Percentiles rank a stretch among this genome's conserved stretches.
Conservation (phyloP, 2,113 vertebrate genomes). For the Gadus macrocephalus region DNA sequence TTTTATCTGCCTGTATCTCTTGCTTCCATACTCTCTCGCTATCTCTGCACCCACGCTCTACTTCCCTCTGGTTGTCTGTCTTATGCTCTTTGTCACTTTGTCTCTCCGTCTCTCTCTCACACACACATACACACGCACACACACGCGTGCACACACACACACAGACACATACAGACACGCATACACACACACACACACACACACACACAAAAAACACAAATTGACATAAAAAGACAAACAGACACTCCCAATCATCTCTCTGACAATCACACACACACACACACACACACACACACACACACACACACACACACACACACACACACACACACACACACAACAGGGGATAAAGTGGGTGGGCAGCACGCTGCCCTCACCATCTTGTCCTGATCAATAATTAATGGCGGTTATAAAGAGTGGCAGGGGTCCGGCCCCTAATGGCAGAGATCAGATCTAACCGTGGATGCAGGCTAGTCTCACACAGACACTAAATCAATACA, state of each 20-base stretch:
- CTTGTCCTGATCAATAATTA: slow-evolving; percentile 33
- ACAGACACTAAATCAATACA: too few species aligned
- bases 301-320: background rate
- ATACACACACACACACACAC: background rate
- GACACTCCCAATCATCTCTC: background rate
- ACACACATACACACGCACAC: background rate
- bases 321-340: slow-evolving; percentile 1
- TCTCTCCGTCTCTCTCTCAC: background rate
- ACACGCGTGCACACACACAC: background rate
- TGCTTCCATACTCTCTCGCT: background rate
- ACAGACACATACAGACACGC: background rate
- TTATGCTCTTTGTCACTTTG: background rate
- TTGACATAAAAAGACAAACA: background rate
- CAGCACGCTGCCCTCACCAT: slow-evolving; percentile 11
- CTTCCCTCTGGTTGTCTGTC: background rate
- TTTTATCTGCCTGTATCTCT: background rate
- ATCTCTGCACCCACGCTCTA: background rate
- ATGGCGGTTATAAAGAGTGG: slow-evolving; percentile 10
- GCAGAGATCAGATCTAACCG: too few species aligned
- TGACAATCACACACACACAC: background rate
- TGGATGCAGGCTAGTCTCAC: too few species aligned
- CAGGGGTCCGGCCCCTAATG: background rate
- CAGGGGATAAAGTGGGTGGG: background rate
- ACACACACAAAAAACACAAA: background rate
- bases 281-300: background rate